Conservation (phyloP, 1,140 invertebrate genomes). For the Aphaenogaster rudis region DNA sequence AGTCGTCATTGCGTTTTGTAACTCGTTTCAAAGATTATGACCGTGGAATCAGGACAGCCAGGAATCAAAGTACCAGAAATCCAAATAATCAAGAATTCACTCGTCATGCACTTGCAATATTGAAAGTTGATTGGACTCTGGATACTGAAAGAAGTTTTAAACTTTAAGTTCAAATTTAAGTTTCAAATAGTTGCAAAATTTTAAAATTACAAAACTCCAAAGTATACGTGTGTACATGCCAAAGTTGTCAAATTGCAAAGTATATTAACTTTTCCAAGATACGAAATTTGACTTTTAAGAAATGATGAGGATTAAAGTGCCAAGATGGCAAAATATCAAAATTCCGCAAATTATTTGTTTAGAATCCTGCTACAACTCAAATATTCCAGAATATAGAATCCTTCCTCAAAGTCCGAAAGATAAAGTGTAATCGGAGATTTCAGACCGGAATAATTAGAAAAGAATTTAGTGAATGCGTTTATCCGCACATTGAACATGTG, state of each 20-base stretch:
- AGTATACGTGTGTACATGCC: neutral
- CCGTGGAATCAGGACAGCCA: neutral
- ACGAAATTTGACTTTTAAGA: neutral
- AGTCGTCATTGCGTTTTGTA: constrained; percentile 53
- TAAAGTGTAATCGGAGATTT: neutral
- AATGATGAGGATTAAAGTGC: neutral
- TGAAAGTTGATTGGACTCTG: neutral
- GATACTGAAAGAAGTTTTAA: neutral
- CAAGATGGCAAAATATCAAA: neutral
- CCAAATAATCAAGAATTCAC: neutral
- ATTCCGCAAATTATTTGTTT: neutral
- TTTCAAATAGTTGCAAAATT: neutral
- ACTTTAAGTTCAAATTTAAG: neutral
- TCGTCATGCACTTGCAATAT: neutral
- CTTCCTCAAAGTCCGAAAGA: too few species aligned
- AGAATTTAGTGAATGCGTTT: constrained; percentile 38
- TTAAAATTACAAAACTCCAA: constrained; percentile 1
- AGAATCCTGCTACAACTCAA: neutral
- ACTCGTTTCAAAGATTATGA: constrained; percentile 36
- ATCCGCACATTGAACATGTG: neutral
- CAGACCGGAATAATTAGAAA: neutral
- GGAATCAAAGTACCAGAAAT: neutral
- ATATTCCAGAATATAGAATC: neutral
- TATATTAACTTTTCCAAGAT: neutral
- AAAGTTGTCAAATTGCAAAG: neutral